Evolutionary conservation across 2,113 vertebrate species (phyloP).

Genomic region (Notarius quadriscutis): DNA sequence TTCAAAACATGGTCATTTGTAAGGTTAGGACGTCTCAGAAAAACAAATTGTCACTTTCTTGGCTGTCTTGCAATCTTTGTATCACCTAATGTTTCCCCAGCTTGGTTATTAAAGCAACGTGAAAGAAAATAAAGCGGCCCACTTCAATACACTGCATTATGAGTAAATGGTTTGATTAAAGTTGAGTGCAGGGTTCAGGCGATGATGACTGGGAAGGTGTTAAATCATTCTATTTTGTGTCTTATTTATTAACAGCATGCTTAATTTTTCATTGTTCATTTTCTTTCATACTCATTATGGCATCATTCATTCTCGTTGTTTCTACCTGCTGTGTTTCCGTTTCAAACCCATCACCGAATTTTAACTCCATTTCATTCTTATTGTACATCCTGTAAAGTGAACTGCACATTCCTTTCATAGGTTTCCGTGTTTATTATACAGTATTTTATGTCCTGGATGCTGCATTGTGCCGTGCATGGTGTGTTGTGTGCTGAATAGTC

Average conservation of each 20-base stretch:
- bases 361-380: neutral
- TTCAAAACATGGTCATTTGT: neutral
- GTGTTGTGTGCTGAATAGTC: conserved; percentile 16
- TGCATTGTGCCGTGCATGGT: conserved; percentile 4
- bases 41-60: neutral
- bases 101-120: neutral
- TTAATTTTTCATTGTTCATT: conserved; percentile 7
- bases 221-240: neutral
- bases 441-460: conserved; percentile 6
- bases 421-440: neutral
- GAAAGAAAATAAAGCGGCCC: neutral
- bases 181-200: neutral
- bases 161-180: neutral
- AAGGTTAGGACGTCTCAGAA: neutral
- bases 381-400: conserved; percentile 41
- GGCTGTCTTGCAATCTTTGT: neutral
- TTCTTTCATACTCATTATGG: neutral
- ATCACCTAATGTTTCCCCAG: neutral
- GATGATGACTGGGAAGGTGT: neutral
- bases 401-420: neutral
- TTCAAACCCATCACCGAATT: neutral
- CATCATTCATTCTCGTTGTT: neutral
- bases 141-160: neutral
- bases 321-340: conserved; percentile 10
- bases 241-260: conserved; percentile 16